phyloP scores from a whole-genome alignment of 2,797 vertebrate species.

The Schizothorax lantsangensis region DNA sequence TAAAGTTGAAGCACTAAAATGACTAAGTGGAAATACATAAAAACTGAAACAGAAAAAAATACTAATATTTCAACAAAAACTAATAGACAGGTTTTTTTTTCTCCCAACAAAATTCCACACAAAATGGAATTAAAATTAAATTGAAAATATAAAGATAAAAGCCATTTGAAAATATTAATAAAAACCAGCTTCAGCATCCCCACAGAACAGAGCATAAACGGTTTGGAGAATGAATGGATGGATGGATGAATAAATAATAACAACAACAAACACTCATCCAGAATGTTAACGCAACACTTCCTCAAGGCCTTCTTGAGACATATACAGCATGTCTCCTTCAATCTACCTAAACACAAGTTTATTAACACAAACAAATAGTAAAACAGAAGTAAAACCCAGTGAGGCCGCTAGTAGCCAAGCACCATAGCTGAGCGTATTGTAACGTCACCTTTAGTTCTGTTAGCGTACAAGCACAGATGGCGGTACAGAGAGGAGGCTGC shows the following conservation, averaged over 20 bases:
- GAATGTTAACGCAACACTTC: neutral
- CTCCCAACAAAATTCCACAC: too few species aligned
- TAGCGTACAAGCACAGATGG: constrained; percentile 35
- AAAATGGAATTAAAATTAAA: neutral
- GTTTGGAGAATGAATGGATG: neutral
- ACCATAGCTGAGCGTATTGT: constrained; percentile 17
- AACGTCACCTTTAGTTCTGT: constrained; percentile 30
- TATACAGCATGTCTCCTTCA: neutral
- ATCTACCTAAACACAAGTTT: neutral
- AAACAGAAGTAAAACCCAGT: neutral
- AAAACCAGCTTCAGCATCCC: neutral
- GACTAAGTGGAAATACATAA: neutral
- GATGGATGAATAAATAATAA: neutral
- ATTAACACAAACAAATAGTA: neutral
- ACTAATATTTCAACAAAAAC: too few species aligned
- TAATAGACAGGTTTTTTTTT: too few species aligned
- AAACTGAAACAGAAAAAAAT: neutral
- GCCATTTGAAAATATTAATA: neutral
- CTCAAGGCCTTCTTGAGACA: neutral
- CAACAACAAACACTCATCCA: neutral
- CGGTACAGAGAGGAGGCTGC: constrained; percentile 4
- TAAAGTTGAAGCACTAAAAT: neutral
- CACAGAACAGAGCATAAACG: neutral
- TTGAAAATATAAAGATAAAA: neutral
- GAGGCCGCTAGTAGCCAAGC: constrained; percentile 6